Percentiles rank a stretch among this genome's conserved stretches.
phyloP scores from a whole-genome alignment of 2,113 vertebrate genomes.

The Muntiacus reevesi region DNA sequence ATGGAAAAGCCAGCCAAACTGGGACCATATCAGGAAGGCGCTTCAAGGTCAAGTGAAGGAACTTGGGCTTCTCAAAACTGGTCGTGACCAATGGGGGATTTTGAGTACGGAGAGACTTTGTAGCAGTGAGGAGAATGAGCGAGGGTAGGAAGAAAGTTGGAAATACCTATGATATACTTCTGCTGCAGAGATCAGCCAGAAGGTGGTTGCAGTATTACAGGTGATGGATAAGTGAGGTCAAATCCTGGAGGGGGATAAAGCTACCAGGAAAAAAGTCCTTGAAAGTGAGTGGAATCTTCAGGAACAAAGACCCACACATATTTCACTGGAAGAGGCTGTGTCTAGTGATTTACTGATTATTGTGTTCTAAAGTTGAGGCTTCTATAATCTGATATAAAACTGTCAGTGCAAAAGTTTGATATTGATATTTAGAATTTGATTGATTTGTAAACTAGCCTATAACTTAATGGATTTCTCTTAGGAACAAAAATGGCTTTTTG shows the following conservation, averaged over 20 bases:
- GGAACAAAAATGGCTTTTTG: neutral
- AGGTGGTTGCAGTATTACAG: neutral
- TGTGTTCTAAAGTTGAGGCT: neutral
- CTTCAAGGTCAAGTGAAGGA: neutral
- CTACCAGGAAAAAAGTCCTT: neutral
- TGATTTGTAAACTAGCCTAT: neutral
- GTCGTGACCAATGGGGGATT: neutral
- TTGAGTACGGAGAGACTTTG: neutral
- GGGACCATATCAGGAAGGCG: neutral
- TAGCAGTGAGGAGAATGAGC: neutral
- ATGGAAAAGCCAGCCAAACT: neutral
- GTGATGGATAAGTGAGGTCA: neutral
- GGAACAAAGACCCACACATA: neutral
- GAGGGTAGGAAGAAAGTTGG: neutral
- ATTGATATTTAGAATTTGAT: neutral
- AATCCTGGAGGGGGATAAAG: neutral
- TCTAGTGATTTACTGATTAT: neutral
- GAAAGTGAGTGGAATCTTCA: neutral
- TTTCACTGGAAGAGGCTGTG: neutral
- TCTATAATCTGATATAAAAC: neutral
- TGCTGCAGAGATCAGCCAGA: neutral
- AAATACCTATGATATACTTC: neutral
- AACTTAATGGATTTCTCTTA: neutral
- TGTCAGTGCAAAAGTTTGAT: neutral
- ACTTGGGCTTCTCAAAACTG: neutral